These are phyloP conservation scores for Siderastrea siderea DNA, from an alignment of 92 coral and sea anemone species.

Conservation along the genomic window DNA sequence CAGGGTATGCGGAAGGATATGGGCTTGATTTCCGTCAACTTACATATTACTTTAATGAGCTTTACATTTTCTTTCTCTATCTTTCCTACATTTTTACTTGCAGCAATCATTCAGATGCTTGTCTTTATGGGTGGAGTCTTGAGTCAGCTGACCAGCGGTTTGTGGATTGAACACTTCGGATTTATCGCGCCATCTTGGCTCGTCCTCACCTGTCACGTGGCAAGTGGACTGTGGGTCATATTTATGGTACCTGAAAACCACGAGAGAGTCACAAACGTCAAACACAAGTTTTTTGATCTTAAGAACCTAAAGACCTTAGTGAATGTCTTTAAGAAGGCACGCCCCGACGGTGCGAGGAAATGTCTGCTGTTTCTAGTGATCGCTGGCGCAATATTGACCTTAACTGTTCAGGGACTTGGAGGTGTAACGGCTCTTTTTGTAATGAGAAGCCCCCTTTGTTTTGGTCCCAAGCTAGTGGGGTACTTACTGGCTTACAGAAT, in stretches of 20 bases:
- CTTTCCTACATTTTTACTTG: neutral
- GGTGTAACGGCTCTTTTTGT: conserved; percentile 76
- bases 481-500: conserved; percentile 87
- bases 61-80: neutral
- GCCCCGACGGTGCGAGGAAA: conserved; percentile 55
- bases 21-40: no score
- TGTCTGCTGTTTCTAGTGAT: conserved; percentile 40
- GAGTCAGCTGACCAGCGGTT: conserved; percentile 92
- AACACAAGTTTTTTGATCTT: conserved; percentile 37
- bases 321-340: conserved; percentile 43
- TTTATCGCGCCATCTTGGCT: conserved; percentile 86
- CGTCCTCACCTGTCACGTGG: conserved; percentile 55
- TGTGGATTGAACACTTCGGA: conserved; percentile 88
- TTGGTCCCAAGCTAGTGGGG: conserved; percentile 79
- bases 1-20: no score
- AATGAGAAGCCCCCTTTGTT: conserved; percentile 83
- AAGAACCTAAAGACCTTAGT: conserved; percentile 23
- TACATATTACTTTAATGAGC: neutral
- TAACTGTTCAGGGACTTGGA: conserved; percentile 65
- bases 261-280: neutral
- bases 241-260: conserved; percentile 80
- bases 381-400: conserved; percentile 54
- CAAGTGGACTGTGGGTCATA: conserved; percentile 56
- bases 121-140: conserved; percentile 81
- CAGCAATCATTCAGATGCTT: conserved; percentile 77